Evolutionary conservation across 1,140 invertebrate genomes (phyloP).

Genomic region (Ericerus pela): DNA sequence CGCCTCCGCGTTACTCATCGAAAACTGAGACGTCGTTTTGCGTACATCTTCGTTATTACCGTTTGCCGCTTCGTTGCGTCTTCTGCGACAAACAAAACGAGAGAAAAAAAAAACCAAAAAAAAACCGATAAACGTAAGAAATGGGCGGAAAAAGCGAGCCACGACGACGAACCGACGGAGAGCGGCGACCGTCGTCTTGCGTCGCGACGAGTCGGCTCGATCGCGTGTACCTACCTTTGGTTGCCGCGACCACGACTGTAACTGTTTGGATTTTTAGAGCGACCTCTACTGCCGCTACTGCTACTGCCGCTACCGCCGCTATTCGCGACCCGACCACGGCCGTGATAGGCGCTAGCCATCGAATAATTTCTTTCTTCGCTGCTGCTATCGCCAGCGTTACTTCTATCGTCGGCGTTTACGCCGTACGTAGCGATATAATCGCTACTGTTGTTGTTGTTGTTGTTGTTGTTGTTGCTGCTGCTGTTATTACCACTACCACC

Average conservation of each 20-base stretch:
- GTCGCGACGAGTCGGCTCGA: too few species aligned
- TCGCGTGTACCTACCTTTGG: background rate
- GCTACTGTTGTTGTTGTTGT: background rate
- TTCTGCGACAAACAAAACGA: too few species aligned
- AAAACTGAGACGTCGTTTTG: background rate
- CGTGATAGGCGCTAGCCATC: background rate
- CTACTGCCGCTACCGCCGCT: too few species aligned
- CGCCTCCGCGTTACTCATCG: background rate
- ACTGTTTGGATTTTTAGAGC: constrained; percentile 21
- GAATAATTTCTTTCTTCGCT: constrained; percentile 4
- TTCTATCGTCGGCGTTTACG: constrained; percentile 1
- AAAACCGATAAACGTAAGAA: too few species aligned
- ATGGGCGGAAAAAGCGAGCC: too few species aligned
- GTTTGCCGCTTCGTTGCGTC: constrained; percentile 11
- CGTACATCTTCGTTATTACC: constrained; percentile 8
- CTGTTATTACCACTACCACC: background rate
- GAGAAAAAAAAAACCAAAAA: too few species aligned
- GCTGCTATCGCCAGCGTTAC: constrained; percentile 13
- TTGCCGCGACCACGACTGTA: constrained; percentile 20
- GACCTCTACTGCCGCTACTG: constrained; percentile 19
- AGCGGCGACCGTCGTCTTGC: too few species aligned
- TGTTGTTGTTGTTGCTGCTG: background rate
- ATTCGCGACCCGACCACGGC: constrained; percentile 15
- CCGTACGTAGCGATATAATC: too few species aligned
- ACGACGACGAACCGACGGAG: too few species aligned